Conservation (phyloP, 23 tunicate species). For the Clavelina lepadiformis region DNA sequence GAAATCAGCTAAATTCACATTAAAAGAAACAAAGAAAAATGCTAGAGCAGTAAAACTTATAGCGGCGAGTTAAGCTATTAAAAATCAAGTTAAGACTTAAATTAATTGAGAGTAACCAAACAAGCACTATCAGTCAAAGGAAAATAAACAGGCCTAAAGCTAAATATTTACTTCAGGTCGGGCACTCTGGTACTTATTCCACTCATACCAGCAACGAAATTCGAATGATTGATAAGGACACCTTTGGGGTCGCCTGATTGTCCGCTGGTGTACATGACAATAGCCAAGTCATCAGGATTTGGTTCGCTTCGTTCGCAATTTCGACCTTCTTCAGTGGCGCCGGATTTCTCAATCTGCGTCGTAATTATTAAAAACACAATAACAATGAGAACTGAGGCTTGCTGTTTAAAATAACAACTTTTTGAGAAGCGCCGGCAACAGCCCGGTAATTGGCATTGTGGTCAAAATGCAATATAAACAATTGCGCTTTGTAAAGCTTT, state of each 20-base stretch:
- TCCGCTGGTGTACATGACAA: conserved; percentile 96
- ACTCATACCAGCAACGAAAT: conserved; percentile 81
- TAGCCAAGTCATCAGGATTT: conserved; percentile 69
- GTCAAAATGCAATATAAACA: too few relatives aligned
- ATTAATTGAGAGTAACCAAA: neutral
- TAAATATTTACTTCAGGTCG: conserved; percentile 16
- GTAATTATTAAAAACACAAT: neutral
- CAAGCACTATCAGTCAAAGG: neutral
- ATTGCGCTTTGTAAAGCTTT: too few relatives aligned
- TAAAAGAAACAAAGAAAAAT: neutral
- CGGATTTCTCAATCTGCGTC: conserved; percentile 34
- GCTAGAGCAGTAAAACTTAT: neutral
- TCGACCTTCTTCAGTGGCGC: conserved; percentile 39
- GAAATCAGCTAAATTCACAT: neutral
- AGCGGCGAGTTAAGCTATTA: neutral
- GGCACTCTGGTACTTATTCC: conserved; percentile 63
- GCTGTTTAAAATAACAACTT: too few relatives aligned
- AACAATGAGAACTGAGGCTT: too few relatives aligned
- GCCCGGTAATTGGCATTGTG: too few relatives aligned
- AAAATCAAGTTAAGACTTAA: neutral
- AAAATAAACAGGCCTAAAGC: neutral
- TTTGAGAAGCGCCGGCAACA: too few relatives aligned
- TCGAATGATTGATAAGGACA: conserved; percentile 81
- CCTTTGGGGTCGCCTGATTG: conserved; percentile 98
- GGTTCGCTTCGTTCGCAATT: conserved; percentile 21